Evolutionary conservation across 2,113 vertebrate species (phyloP).

Genomic region (Limanda limanda): DNA sequence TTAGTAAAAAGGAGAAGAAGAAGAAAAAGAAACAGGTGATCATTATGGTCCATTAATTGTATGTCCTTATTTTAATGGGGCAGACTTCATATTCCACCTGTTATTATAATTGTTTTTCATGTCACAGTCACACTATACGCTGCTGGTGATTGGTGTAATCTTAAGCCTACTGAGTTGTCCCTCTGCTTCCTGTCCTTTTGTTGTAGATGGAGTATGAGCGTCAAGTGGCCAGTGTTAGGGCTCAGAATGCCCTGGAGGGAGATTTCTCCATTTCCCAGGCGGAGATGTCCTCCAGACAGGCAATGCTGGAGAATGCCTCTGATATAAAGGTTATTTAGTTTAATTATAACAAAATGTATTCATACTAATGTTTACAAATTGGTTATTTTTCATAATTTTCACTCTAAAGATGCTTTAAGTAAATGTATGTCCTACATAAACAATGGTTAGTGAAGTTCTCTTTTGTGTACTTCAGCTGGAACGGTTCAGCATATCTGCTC

Average conservation of each 20-base stretch:
- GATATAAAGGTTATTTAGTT: slow-evolving; percentile 88
- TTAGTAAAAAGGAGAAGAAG: slow-evolving; percentile 94
- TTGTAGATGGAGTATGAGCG: slow-evolving; percentile 89
- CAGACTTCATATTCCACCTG: background rate
- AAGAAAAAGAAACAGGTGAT: slow-evolving; percentile 90
- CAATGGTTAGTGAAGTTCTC: background rate
- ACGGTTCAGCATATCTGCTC: slow-evolving; percentile 94
- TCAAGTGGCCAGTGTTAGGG: slow-evolving; percentile 87
- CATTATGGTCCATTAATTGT: background rate
- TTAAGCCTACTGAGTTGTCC: background rate
- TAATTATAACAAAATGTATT: too few relatives aligned
- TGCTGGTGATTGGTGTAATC: background rate
- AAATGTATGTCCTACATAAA: background rate
- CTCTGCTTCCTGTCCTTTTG: background rate
- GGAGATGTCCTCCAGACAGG: slow-evolving; percentile 91
- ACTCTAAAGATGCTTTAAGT: background rate
- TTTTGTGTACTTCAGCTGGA: slow-evolving; percentile 82
- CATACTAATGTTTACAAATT: background rate
- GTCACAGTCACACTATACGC: background rate
- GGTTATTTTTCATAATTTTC: background rate
- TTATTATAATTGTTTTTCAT: background rate
- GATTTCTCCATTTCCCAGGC: slow-evolving; percentile 94
- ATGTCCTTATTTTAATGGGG: background rate
- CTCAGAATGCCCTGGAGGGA: slow-evolving; percentile 86
- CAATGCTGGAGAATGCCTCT: slow-evolving; percentile 94